Conservation (phyloP, 2,888 invertebrate species). For the Cryptosula pallasiana region DNA sequence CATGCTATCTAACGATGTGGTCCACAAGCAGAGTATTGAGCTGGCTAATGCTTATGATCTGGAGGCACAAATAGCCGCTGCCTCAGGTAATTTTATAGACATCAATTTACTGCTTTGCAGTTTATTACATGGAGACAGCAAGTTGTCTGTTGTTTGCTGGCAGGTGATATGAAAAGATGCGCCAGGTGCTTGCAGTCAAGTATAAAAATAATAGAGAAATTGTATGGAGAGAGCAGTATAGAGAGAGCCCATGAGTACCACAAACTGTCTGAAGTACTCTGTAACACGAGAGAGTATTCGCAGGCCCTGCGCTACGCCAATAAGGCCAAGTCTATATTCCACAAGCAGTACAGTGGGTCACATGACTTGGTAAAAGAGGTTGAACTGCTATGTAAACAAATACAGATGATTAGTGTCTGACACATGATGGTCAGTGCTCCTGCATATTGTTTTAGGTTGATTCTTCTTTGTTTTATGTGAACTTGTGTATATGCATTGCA, state of each 20-base stretch:
- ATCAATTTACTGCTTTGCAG: too few species aligned
- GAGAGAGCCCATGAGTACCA: conserved; percentile 65
- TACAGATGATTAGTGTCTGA: background rate
- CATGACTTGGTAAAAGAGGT: background rate
- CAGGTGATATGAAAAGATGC: conserved; percentile 18
- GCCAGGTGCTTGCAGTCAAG: conserved; percentile 58
- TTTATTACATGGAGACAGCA: too few species aligned
- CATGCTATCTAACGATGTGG: conserved; percentile 32
- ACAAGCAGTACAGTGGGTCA: background rate
- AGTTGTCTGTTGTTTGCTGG: background rate
- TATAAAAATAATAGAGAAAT: conserved; percentile 59
- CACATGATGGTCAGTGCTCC: background rate
- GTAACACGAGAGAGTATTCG: conserved; percentile 42
- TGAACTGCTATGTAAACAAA: background rate
- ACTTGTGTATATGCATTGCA: too few species aligned
- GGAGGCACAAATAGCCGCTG: conserved; percentile 58
- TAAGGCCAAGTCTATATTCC: conserved; percentile 1
- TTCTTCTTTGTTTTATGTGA: too few species aligned
- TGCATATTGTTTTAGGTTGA: too few species aligned
- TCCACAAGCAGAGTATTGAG: conserved; percentile 58
- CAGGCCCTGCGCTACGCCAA: background rate
- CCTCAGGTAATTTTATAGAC: conserved; percentile 52
- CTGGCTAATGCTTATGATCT: conserved; percentile 56
- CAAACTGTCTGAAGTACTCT: conserved; percentile 62
- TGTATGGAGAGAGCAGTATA: conserved; percentile 63